Evolutionary conservation across 2,888 invertebrate genomes (phyloP).

Genomic region (Fabriciana adippe): DNA sequence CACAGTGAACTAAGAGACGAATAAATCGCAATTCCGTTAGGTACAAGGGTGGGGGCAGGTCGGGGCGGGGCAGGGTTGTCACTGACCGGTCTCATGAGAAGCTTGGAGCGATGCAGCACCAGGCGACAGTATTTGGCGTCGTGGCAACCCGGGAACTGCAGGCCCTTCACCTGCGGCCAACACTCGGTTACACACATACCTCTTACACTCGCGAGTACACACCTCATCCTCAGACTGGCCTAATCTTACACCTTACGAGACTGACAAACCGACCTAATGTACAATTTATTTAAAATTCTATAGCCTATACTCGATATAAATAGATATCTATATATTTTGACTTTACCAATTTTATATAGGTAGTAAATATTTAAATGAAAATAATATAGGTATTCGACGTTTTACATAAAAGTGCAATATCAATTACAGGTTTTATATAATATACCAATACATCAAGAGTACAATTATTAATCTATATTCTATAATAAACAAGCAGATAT

Average conservation of each 20-base stretch:
- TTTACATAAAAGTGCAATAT: too few relatives aligned
- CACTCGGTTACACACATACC: constrained; percentile 47
- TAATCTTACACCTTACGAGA: constrained; percentile 13
- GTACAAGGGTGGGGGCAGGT: neutral
- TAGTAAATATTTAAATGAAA: too few relatives aligned
- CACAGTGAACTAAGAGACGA: constrained; percentile 20
- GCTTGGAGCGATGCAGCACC: constrained; percentile 97
- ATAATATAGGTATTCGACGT: too few relatives aligned
- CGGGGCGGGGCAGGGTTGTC: constrained; percentile 48
- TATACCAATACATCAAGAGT: too few relatives aligned
- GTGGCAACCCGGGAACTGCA: constrained; percentile 97
- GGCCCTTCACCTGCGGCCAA: constrained; percentile 94
- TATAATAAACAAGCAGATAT: too few relatives aligned
- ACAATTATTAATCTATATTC: too few relatives aligned
- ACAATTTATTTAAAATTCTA: neutral
- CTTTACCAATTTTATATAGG: too few relatives aligned
- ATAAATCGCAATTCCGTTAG: constrained; percentile 33
- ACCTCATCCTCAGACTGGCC: constrained; percentile 18
- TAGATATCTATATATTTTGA: neutral
- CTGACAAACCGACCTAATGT: constrained; percentile 15
- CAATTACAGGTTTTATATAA: too few relatives aligned
- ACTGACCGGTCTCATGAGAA: constrained; percentile 98
- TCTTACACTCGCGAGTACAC: constrained; percentile 23
- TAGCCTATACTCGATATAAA: neutral
- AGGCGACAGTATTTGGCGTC: constrained; percentile 97